A percentile compares a stretch with the other conserved stretches of the same genome.
phyloP scores from a whole-genome alignment of 2,113 vertebrate genomes.

The Thryonomys swinderianus region DNA sequence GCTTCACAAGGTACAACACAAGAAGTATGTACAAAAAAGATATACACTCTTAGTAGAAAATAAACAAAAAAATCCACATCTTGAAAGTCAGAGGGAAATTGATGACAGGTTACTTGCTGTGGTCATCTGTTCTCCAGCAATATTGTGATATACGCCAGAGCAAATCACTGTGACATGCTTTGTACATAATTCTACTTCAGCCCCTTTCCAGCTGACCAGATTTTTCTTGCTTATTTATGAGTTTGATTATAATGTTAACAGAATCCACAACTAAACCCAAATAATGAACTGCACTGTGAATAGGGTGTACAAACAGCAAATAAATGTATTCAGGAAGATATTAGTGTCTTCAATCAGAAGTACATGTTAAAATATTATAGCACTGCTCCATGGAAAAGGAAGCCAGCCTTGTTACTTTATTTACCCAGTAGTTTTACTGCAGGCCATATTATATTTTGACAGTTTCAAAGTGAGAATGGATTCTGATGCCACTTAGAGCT shows the following conservation, averaged over 20 bases:
- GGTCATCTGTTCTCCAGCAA: not conserved
- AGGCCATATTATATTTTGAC: slow-evolving; percentile 71
- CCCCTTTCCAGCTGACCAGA: not conserved
- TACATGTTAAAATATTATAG: slow-evolving; percentile 61
- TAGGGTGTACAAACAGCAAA: not conserved
- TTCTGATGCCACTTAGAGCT: slow-evolving; percentile 53
- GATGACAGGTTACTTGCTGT: not conserved
- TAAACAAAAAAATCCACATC: not conserved
- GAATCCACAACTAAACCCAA: slow-evolving; percentile 1
- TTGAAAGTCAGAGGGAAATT: slow-evolving; percentile 28
- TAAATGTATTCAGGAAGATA: slow-evolving; percentile 59
- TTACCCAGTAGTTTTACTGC: slow-evolving; percentile 69
- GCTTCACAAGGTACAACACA: slow-evolving; percentile 30
- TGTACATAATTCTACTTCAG: not conserved
- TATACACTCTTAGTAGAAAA: slow-evolving; percentile 26
- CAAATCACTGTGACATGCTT: not conserved
- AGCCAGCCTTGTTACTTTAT: slow-evolving; percentile 71
- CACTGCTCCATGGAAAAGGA: slow-evolving; percentile 41
- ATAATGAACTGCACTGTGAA: slow-evolving; percentile 6
- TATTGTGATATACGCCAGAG: not conserved
- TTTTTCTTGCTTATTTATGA: slow-evolving; percentile 52
- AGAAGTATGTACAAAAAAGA: not conserved
- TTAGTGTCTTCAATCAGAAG: slow-evolving; percentile 57
- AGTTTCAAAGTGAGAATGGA: slow-evolving; percentile 63
- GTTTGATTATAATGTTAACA: slow-evolving; percentile 61